Evolutionary conservation across 2,888 invertebrate species (phyloP), one percentile per base, ranked within the genome.

Genomic region (Xanthia togata): DNA sequence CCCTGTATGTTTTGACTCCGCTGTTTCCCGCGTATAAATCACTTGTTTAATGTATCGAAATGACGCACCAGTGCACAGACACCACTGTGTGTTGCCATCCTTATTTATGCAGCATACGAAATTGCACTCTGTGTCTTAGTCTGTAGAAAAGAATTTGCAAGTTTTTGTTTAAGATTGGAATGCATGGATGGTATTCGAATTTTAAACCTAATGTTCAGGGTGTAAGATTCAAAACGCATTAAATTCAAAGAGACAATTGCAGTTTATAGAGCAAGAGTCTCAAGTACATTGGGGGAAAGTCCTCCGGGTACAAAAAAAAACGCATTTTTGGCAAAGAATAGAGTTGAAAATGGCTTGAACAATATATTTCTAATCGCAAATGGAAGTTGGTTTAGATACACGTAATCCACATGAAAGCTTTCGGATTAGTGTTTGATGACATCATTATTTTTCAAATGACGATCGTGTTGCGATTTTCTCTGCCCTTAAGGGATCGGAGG

Each of bases 371-470:
- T 2, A n/a, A 71, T 5, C 59, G 76, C 59, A 81, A 65, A 70
- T 44, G 23, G 68, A 82, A 87, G 76, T 71, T 89, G 91, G 91
- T 92, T 82, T 76, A n/a, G n/a, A n/a, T n/a, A 79, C 87, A 81
- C 92, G 93, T 95, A 96, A 96, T 96, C 96, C 96, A 95, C 96
- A 96, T 95, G 96, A 96, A 96, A 96, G 96, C 96, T 95, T 95
- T 94, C 89, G 95, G 96, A 96, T 96, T 96, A 96, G 96, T 95
- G 95, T 96, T 96, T 96, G 96, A 96, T 96, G 96, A 96, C 95
- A 93, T 96, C 96, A 96, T 96, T 96, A 96, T 96, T 96, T 95
- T 93, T 92, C 93, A 93, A 82, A 96, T 95, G 95, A 95, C 94
- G 92, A 95, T 96, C 95, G 93, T 93, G 95, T 96, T 92, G 94